These are phyloP conservation scores for Ptiloglossa arizonensis DNA, from an alignment of 1,140 invertebrate species.

Conservation along the genomic window DNA sequence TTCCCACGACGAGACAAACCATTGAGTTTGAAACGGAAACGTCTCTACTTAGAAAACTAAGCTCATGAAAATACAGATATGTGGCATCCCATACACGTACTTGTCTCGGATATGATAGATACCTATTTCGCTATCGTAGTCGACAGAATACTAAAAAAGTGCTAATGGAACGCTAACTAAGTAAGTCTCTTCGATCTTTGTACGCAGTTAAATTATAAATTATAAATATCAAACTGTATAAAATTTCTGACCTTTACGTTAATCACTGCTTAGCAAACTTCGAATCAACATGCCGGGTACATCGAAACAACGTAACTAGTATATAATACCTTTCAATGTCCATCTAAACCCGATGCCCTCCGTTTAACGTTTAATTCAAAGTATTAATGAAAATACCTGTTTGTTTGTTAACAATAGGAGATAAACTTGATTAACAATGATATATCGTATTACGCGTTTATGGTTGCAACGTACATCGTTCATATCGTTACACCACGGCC, in stretches of 20 bases:
- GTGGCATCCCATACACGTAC: conserved; percentile 57
- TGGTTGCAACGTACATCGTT: conserved; percentile 44
- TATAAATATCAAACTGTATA: conserved; percentile 50
- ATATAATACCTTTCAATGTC: not conserved
- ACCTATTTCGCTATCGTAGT: conserved; percentile 44
- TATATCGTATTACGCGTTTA: conserved; percentile 9
- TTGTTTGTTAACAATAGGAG: not conserved
- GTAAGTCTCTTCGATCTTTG: not conserved
- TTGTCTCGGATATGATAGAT: conserved; percentile 35
- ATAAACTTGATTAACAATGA: conserved; percentile 14
- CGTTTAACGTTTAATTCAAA: conserved; percentile 1
- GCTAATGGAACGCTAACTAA: conserved; percentile 28
- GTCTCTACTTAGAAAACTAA: conserved; percentile 72
- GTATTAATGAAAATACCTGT: not conserved
- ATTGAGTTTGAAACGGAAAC: conserved; percentile 60
- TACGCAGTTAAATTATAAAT: conserved; percentile 20
- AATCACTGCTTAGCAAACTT: conserved; percentile 5
- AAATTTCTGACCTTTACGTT: conserved; percentile 24
- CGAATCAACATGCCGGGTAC: not conserved
- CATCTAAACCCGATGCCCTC: not conserved
- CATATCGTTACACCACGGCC: conserved; percentile 18
- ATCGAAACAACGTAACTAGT: not conserved
- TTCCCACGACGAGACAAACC: conserved; percentile 62
- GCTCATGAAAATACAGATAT: conserved; percentile 80
- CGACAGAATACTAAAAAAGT: conserved; percentile 51